A percentile compares a stretch with the other conserved stretches of the same genome.
These are phyloP conservation scores for Kuschelorhynchus macadamiae DNA, from an alignment of 2,888 invertebrate genomes.

Conservation along the genomic window DNA sequence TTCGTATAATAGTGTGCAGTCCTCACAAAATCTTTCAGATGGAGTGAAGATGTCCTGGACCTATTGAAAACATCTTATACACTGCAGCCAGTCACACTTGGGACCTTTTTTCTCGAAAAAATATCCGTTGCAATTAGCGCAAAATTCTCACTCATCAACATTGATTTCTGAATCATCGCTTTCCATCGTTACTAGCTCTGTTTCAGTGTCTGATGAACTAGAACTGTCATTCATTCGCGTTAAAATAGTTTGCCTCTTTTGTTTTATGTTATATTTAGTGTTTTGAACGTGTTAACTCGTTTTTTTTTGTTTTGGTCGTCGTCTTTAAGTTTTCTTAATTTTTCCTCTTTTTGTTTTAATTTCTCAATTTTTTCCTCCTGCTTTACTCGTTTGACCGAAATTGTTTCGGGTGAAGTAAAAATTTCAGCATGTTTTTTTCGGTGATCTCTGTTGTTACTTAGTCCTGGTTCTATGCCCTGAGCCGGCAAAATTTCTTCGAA, in stretches of 20 bases:
- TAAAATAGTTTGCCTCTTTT: not conserved
- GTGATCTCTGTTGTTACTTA: conserved; percentile 33
- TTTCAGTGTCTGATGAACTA: not conserved
- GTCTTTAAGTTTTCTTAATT: not conserved
- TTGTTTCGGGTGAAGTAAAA: conserved; percentile 19
- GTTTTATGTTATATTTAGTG: not conserved
- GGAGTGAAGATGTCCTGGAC: conserved; percentile 32
- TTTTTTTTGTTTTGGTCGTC: not conserved
- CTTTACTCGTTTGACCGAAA: conserved; percentile 1
- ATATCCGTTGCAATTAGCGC: conserved; percentile 27
- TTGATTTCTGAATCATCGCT: conserved; percentile 24
- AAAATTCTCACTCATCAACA: conserved; percentile 23
- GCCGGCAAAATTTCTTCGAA: conserved; percentile 30
- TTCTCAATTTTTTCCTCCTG: not conserved
- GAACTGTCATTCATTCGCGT: not conserved
- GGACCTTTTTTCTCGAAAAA: conserved; percentile 31
- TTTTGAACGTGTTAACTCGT: not conserved
- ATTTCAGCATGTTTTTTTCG: conserved; percentile 40
- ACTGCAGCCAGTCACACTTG: conserved; percentile 27
- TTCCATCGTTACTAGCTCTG: not conserved
- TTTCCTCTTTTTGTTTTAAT: conserved; percentile 7
- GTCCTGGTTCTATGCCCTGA: conserved; percentile 30
- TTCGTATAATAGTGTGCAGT: conserved; percentile 32
- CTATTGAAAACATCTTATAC: conserved; percentile 32
- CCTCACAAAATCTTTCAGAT: conserved; percentile 29